These are phyloP conservation scores for Anhinga anhinga DNA, from an alignment of 2,113 vertebrate genomes.

Conservation along the genomic window DNA sequence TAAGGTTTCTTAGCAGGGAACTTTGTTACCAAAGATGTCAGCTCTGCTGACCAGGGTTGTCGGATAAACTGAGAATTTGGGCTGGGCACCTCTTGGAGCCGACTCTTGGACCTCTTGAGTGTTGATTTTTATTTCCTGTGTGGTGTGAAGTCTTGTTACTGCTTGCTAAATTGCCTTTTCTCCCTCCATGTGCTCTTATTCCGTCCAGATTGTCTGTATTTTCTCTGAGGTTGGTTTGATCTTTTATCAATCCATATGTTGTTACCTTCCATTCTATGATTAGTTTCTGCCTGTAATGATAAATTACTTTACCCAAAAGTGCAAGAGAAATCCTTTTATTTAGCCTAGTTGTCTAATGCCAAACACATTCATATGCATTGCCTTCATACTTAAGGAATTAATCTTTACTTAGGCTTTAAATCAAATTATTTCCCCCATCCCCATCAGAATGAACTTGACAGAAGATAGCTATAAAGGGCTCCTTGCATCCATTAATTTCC, in stretches of 20 bases:
- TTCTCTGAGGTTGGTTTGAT: not conserved
- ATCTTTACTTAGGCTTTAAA: not conserved
- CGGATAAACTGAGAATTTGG: not conserved
- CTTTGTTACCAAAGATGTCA: not conserved
- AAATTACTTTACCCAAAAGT: not conserved
- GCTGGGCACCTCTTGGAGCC: not conserved
- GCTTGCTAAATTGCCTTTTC: not conserved
- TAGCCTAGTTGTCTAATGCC: not conserved
- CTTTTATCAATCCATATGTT: not conserved
- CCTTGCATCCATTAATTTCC: not conserved
- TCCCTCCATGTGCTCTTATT: not conserved
- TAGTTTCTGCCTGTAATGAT: not conserved
- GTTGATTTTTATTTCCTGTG: slow-evolving; percentile 11
- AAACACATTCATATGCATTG: not conserved
- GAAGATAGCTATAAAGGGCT: not conserved
- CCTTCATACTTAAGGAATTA: not conserved
- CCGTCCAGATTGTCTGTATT: not conserved
- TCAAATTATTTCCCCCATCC: not conserved
- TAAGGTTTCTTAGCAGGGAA: not conserved
- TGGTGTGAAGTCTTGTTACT: not conserved
- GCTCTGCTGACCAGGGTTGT: not conserved
- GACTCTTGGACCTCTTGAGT: not conserved
- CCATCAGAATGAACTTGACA: not conserved
- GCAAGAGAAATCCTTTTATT: not conserved
- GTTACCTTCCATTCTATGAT: not conserved